Conservation (phyloP, 2,797 vertebrate species). For the Sus cebifrons region DNA sequence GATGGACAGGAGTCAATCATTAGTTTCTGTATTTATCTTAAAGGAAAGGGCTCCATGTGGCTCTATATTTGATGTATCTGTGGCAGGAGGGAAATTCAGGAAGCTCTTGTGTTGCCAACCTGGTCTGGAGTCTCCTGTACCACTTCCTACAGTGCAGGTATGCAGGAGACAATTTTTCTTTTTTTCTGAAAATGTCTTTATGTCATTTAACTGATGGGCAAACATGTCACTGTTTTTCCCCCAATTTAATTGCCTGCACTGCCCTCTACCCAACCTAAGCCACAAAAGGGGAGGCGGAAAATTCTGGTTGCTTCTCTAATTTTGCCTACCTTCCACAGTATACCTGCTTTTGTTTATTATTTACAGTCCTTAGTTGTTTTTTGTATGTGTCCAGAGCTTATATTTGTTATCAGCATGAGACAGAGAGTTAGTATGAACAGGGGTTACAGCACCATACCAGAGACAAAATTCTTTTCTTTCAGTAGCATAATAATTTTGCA, state of each 20-base stretch:
- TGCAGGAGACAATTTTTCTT: neutral
- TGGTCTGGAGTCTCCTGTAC: neutral
- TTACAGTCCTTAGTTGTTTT: neutral
- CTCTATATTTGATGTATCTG: neutral
- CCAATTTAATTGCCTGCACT: neutral
- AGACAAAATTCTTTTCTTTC: conserved; percentile 9
- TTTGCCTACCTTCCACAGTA: neutral
- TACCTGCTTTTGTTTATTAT: neutral
- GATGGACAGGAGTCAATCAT: neutral
- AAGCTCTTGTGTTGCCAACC: neutral
- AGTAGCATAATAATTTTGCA: neutral
- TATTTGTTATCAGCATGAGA: neutral
- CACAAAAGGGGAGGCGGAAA: neutral
- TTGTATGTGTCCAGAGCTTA: neutral
- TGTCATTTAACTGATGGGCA: neutral
- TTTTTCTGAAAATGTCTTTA: neutral
- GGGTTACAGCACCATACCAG: neutral
- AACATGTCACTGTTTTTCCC: neutral
- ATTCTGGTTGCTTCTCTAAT: neutral
- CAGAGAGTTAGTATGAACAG: neutral
- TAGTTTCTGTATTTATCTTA: neutral
- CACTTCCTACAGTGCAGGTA: neutral
- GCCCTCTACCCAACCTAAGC: neutral
- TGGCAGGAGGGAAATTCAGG: neutral
- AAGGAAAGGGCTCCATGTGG: neutral